Conservation (phyloP, 2,888 invertebrate genomes). For the Sthenelais limicola region DNA sequence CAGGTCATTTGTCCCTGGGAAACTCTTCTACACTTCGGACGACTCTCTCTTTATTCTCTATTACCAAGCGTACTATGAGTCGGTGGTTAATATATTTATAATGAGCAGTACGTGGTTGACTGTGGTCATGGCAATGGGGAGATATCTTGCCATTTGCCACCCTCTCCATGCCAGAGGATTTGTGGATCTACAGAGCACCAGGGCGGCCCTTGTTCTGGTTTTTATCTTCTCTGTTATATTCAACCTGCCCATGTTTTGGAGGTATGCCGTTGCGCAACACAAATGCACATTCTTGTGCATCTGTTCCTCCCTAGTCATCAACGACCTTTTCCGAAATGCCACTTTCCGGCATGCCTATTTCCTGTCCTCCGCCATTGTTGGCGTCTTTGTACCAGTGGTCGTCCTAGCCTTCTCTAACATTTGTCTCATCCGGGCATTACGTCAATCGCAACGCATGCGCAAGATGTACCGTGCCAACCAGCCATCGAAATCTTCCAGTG, state of each 20-base stretch:
- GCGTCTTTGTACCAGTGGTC: constrained; percentile 64
- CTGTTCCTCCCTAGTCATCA: constrained; percentile 40
- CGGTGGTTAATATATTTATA: constrained; percentile 70
- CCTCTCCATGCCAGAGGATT: constrained; percentile 80
- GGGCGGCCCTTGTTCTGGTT: constrained; percentile 78
- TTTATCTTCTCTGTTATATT: constrained; percentile 79
- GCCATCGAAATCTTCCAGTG: constrained; percentile 53
- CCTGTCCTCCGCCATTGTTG: constrained; percentile 62
- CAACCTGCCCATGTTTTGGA: constrained; percentile 77
- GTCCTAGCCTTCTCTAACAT: constrained; percentile 67
- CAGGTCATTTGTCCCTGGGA: constrained; percentile 70
- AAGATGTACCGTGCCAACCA: constrained; percentile 53
- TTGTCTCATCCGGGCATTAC: constrained; percentile 65
- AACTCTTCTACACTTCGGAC: constrained; percentile 76
- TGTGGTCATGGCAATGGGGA: constrained; percentile 81
- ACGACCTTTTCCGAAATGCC: constrained; percentile 32
- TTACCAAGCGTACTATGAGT: constrained; percentile 63
- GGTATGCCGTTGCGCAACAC: constrained; percentile 50
- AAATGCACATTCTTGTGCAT: constrained; percentile 42
- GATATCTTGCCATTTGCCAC: constrained; percentile 83
- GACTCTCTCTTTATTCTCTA: constrained; percentile 56
- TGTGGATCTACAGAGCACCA: constrained; percentile 76
- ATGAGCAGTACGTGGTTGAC: constrained; percentile 85
- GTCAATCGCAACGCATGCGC: constrained; percentile 62
- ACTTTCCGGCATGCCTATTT: constrained; percentile 60